Base-by-base conservation (phyloP, 1,140 invertebrate species). In the Neelides sp. region DNA sequence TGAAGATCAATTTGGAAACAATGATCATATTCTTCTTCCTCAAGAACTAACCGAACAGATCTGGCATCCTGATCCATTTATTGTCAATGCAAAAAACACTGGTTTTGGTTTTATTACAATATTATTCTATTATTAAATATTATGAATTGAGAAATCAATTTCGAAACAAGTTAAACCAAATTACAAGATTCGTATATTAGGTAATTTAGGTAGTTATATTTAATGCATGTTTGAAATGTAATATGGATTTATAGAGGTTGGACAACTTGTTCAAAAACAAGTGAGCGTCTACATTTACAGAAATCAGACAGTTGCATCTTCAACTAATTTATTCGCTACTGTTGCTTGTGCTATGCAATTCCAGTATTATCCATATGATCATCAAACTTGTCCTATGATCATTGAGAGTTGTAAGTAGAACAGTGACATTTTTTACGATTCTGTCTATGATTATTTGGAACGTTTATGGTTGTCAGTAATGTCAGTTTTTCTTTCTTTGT, bases 291-390 rank as follows among this genome's bases (percentile, higher is more conserved):
- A 80, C 5, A 65, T 86, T 17, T 85, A 77, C 57, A 74, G 75
- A 57, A 86, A 86, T 59, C 82, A 83, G 67, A 86, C 82, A 0
- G 78, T 86, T 12, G 69, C 74, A 50, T 86, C 85, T 65, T 75
- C 80, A 7, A 81, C 81, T 0, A 67, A 83, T 48, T 82, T 85
- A 78, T 82, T 85, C 62, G 83, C 82, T 0, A 85, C 84, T 45
- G 79, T 86, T 39, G 82, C 81, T 45, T 87, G 83, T 65, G 83
- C 85, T 66, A 86, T 87, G 83, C 81, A 85, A 65, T 84, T 86
- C 63, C 78, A 82, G 62, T 73, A 82, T 17, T 86, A 85, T 63
- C 84, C 84, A 12, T 84, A 85, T 79, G 83, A 87, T 63, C 81
- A 82, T 58, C 83, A 86, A 71, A 76, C 79, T 2, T 87, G 83